A percentile compares a stretch with the other conserved stretches of the same genome.
These are phyloP conservation scores for Drosophila nigrodunni DNA, from an alignment of 1,140 invertebrate species.

Conservation along the genomic window DNA sequence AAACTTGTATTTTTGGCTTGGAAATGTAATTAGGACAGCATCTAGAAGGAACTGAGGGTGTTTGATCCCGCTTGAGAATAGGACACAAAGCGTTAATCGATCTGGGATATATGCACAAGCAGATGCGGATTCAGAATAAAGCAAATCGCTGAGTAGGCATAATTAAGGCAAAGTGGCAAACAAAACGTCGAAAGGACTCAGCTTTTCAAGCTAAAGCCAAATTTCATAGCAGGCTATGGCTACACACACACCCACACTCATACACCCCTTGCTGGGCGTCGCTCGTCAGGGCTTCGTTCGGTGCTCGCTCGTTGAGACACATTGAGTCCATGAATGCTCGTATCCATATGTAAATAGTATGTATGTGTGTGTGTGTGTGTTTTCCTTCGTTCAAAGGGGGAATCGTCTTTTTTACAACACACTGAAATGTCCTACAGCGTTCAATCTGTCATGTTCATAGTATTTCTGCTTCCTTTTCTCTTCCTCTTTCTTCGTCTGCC, in stretches of 20 bases:
- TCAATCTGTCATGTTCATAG: conserved; percentile 64
- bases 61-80: conserved; percentile 52
- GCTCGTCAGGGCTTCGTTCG: conserved; percentile 8
- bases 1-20: conserved; percentile 16
- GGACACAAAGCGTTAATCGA: conserved; percentile 66
- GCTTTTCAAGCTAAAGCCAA: conserved; percentile 29
- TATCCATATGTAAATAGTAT: conserved; percentile 6
- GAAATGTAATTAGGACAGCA: conserved; percentile 66
- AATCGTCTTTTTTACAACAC: conserved; percentile 35
- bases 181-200: conserved; percentile 58
- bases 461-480: conserved; percentile 29
- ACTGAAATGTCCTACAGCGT: conserved; percentile 64
- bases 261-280: conserved; percentile 11
- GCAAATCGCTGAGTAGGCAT: conserved; percentile 58
- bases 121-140: conserved; percentile 32
- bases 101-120: conserved; percentile 51
- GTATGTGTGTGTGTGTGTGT: not conserved
- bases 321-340: not conserved
- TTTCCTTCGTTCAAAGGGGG: conserved; percentile 16
- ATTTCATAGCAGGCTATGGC: conserved; percentile 1
- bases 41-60: conserved; percentile 20
- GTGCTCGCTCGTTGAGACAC: conserved; percentile 33
- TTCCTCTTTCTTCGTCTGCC: conserved; percentile 41
- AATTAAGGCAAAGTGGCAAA: conserved; percentile 75
- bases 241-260: conserved; percentile 7